phyloP scores from a whole-genome alignment of 2,797 vertebrate genomes.

The Moxostoma hubbsi region DNA sequence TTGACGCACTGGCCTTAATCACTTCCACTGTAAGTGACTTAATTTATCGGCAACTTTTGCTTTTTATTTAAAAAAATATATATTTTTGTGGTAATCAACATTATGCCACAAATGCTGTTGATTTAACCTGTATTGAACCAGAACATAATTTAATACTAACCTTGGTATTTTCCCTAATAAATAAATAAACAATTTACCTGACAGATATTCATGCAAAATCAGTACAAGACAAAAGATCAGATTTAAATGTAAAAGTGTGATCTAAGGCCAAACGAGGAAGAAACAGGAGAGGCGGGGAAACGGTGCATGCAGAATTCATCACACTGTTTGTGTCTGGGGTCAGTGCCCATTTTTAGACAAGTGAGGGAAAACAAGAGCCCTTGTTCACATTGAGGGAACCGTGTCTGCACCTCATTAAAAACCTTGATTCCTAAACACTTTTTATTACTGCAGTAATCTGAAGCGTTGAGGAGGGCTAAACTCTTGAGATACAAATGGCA shows the following conservation, averaged over 20 bases:
- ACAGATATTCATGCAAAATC: not conserved
- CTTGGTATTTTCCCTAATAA: too few species aligned
- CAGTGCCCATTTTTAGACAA: constrained; percentile 45
- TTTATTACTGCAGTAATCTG: constrained; percentile 2
- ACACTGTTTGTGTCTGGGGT: constrained; percentile 41
- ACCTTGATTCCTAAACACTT: not conserved
- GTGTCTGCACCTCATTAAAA: constrained; percentile 15
- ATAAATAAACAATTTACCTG: too few species aligned
- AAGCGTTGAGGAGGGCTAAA: not conserved
- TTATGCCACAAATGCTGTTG: too few species aligned
- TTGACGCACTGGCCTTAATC: too few species aligned
- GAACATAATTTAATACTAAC: too few species aligned
- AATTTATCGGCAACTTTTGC: too few species aligned
- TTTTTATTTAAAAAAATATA: too few species aligned
- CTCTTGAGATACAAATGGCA: not conserved
- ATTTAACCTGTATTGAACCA: too few species aligned
- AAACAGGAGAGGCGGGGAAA: constrained; percentile 16
- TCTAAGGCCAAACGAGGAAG: constrained; percentile 19
- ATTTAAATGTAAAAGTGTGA: constrained; percentile 1
- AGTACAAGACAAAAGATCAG: not conserved
- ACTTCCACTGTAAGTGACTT: too few species aligned
- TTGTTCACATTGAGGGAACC: constrained; percentile 15
- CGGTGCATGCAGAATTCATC: constrained; percentile 36
- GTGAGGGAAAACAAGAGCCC: constrained; percentile 11
- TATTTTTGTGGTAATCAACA: too few species aligned